Base-by-base conservation (phyloP, 2,888 invertebrate species). In the Isotomurus palustris region DNA sequence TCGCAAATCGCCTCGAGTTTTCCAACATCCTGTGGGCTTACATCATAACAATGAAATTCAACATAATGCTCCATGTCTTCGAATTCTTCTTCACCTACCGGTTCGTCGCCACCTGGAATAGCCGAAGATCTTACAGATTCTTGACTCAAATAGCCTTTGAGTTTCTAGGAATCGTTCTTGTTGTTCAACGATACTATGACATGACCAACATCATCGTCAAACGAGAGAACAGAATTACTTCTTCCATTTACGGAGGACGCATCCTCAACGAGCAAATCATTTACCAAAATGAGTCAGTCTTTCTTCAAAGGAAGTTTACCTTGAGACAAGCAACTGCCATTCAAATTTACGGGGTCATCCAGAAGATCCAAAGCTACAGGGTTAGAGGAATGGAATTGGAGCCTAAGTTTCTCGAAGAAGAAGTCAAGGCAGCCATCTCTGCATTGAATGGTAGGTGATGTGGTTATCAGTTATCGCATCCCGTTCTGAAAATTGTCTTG, bases 231-330 rank as follows among this genome's bases (percentile, higher is more conserved):
- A 43, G 58, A 27, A 55, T 60, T 29, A 40, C 52, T 2, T 51
- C 60, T 4, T 43, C 53, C 32, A 49, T 49, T 2, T 58, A 53
- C 21, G 58, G 58, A 17, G 60, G 60, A 28, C 10, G 60, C 44
- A 52, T 58, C 25, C 48, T 64, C 4, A 64, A 64, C 43, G 64
- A 64, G 21, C 55, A 58, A 10, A 64, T 64, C 38, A 58, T 60
- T 36, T 60, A 58, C 38, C 50, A 53, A 53, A 60, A 64, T 48
- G 60, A 55, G 10, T 55, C 58, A 1, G 51, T 48, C 27, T 64
- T 64, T 51, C 40, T 60, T 12, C 60, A 64, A 44, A 56, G 58
- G 57, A 64, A 64, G 53, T 60, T 53, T 43, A 53, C 56, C 5
- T 36, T 64, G 27, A 44, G 64, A 25, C 58, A 56, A 41, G 60